Base-by-base conservation (phyloP, 2,797 vertebrate species). In the Craterocephalus amniculus region DNA sequence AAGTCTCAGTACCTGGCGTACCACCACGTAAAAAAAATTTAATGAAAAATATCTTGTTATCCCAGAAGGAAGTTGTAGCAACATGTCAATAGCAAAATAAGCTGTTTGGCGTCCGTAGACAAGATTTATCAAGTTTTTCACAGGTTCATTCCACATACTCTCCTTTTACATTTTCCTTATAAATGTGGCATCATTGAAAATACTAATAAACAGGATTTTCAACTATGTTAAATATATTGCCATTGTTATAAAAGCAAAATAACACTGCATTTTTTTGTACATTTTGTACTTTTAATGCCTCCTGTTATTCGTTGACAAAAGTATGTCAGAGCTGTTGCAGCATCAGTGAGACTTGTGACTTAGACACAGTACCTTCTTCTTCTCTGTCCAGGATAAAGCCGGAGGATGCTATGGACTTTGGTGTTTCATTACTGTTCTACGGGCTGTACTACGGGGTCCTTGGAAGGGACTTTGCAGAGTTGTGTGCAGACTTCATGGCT, bases 401-500 rank as follows among this genome's bases (percentile, higher is more conserved):
- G 0, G 98, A 99, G 83, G 98, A 99, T 32, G 95, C 96, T 0
- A 99, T 99, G 98, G 98, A 99, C 85, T 99, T 99, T 40, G 98
- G 98, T 7, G 97, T 99, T 49, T 98, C 97, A 1, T 94, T 99
- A 6, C 95, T 99, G 3, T 99, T 99, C 91, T 99, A 99, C 0
- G 98, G 98, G 5, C 95, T 99, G 24, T 99, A 99, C 89, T 99
- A 99, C 0, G 98, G 98, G 2, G 98, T 99, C 13, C 92, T 99
- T 4, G 97, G 98, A 58, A 91, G 98, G 31, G 98, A 99, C 91
- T 99, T 99, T 85, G 98, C 98, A 0, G 98, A 99, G 89, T 98
- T 99, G 96, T 99, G 98, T 86, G 97, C 97, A 0, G 98, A 99
- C 86, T 98, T 97, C 89, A 99, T 99, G 98, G 98, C 98, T 2